Conservation (phyloP, 64 coral and sea anemone genomes). For the Platygyra sinensis region DNA sequence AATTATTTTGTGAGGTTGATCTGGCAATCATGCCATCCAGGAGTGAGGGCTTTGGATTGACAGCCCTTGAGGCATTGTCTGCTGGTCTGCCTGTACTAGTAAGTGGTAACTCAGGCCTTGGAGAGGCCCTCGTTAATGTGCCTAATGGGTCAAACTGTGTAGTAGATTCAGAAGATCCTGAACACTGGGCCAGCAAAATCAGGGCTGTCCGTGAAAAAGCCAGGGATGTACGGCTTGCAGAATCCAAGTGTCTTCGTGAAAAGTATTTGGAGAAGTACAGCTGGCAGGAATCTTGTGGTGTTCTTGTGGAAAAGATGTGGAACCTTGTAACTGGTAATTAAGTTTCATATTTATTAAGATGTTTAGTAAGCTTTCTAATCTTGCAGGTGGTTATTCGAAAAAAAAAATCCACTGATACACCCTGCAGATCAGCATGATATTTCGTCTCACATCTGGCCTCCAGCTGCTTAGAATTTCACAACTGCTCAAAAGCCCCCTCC, state of each 20-base stretch:
- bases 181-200: not conserved
- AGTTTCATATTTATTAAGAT: too few relatives aligned
- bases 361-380: too few relatives aligned
- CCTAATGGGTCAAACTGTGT: not conserved
- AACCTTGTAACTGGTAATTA: not conserved
- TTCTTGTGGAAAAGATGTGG: not conserved
- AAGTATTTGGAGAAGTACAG: not conserved
- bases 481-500: too few relatives aligned
- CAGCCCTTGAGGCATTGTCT: constrained; percentile 26
- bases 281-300: not conserved
- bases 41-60: constrained; percentile 12
- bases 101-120: constrained; percentile 11
- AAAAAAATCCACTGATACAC: too few relatives aligned
- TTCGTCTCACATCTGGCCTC: too few relatives aligned
- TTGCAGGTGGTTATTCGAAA: too few relatives aligned
- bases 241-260: not conserved
- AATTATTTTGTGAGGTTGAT: constrained; percentile 6
- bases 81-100: constrained; percentile 26
- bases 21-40: constrained; percentile 24
- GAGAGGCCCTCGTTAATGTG: not conserved
- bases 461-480: too few relatives aligned
- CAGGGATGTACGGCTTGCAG: not conserved
- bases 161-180: not conserved
- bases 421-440: too few relatives aligned
- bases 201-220: not conserved